Evolutionary conservation across 2,888 invertebrate genomes (phyloP).

Genomic region (Bedellia somnulentella): DNA sequence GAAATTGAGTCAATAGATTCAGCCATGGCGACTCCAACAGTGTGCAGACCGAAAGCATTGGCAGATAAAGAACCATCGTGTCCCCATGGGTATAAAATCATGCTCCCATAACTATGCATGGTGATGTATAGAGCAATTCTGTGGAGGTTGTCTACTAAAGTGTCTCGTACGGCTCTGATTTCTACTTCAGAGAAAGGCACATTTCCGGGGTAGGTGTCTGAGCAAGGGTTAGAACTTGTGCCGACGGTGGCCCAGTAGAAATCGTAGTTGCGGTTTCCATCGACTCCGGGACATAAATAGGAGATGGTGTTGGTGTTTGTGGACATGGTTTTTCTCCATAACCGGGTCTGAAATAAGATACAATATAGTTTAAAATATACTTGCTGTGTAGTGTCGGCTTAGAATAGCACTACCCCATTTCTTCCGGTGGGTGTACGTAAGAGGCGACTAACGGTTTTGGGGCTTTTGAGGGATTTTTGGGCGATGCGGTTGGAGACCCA

Average conservation of each 20-base stretch:
- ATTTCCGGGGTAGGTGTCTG: conserved; percentile 63
- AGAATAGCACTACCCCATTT: too few relatives aligned
- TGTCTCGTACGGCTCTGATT: conserved; percentile 58
- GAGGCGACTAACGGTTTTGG: too few relatives aligned
- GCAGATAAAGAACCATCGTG: conserved; percentile 52
- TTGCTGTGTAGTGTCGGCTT: too few relatives aligned
- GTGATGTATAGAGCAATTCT: conserved; percentile 67
- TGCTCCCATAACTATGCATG: conserved; percentile 74
- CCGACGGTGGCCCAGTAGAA: conserved; percentile 69
- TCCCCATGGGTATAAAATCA: conserved; percentile 71
- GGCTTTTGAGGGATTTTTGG: too few relatives aligned
- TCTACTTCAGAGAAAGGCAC: conserved; percentile 69
- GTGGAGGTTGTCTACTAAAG: conserved; percentile 46
- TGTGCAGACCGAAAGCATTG: conserved; percentile 42
- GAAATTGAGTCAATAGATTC: conserved; percentile 28
- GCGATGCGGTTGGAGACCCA: too few relatives aligned
- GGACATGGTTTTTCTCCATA: conserved; percentile 73
- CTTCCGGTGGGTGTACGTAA: too few relatives aligned
- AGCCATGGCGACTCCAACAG: conserved; percentile 35
- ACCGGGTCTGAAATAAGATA: conserved; percentile 42
- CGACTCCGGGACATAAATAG: conserved; percentile 65
- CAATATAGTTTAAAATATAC: too few relatives aligned
- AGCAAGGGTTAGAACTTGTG: conserved; percentile 55
- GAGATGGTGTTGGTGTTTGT: conserved; percentile 23
- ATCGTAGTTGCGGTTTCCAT: conserved; percentile 76